phyloP scores from a whole-genome alignment of 2,113 vertebrate genomes.

The Dascyllus trimaculatus region DNA sequence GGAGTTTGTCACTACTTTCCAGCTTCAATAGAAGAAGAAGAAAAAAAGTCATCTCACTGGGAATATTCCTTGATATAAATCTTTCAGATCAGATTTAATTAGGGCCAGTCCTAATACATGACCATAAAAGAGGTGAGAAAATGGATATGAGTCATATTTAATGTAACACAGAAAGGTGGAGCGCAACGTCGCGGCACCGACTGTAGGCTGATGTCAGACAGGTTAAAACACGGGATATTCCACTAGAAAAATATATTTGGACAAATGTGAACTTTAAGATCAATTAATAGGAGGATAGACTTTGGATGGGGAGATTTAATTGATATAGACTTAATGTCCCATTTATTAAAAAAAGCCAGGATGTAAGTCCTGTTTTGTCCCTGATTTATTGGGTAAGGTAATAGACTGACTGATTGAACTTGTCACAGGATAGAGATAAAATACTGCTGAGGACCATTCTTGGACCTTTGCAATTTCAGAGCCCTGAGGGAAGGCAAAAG shows the following conservation, averaged over 20 bases:
- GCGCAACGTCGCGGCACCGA: conserved; percentile 22
- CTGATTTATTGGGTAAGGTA: conserved; percentile 83
- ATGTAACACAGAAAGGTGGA: conserved; percentile 53
- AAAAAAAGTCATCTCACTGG: conserved; percentile 30
- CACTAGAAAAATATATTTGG: conserved; percentile 57
- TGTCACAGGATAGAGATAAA: conserved; percentile 80
- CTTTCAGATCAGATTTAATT: conserved; percentile 65
- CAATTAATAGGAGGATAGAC: conserved; percentile 64
- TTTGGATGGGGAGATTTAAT: conserved; percentile 66
- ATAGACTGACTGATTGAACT: conserved; percentile 84
- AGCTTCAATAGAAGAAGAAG: conserved; percentile 16
- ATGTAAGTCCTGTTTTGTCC: conserved; percentile 66
- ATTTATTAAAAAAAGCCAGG: conserved; percentile 63
- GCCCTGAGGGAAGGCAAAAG: conserved; percentile 69
- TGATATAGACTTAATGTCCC: conserved; percentile 75
- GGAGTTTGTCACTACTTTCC: conserved; percentile 42
- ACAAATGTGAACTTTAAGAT: conserved; percentile 57
- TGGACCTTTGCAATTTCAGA: conserved; percentile 68
- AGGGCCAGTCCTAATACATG: conserved; percentile 51
- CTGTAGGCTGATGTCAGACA: conserved; percentile 37
- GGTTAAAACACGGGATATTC: conserved; percentile 47
- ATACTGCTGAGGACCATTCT: conserved; percentile 77
- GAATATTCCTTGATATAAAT: conserved; percentile 64
- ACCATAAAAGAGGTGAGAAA: conserved; percentile 58
- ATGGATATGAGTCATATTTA: conserved; percentile 69